Conservation (phyloP, 2,113 vertebrate species). For the Takifugu bimaculatus region DNA sequence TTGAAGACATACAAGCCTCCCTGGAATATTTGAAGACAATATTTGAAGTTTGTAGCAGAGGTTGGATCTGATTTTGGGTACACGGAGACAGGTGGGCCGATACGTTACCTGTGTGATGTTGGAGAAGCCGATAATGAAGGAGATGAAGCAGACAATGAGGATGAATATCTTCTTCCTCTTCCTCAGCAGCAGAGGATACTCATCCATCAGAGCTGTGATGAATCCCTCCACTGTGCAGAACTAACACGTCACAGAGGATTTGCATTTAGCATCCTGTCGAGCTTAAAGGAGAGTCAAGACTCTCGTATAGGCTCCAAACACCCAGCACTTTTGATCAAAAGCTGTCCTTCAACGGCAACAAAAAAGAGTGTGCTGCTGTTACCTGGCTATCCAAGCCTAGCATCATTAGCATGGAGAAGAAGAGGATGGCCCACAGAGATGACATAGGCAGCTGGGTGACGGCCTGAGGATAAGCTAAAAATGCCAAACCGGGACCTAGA, state of each 20-base stretch:
- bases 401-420: conserved; percentile 94
- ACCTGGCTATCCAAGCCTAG: conserved; percentile 89
- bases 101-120: conserved; percentile 83
- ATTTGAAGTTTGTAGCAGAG: too few species aligned
- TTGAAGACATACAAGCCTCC: conserved; percentile 91
- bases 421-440: conserved; percentile 87
- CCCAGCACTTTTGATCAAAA: not conserved
- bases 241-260: conserved; percentile 49
- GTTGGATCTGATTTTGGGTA: not conserved
- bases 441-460: conserved; percentile 88
- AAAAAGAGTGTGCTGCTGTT: not conserved
- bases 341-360: not conserved
- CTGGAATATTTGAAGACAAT: conserved; percentile 62
- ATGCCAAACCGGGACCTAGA: conserved; percentile 86
- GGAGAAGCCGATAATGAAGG: conserved; percentile 86
- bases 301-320: too few species aligned
- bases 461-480: conserved; percentile 87
- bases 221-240: conserved; percentile 93
- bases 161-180: conserved; percentile 88
- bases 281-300: too few species aligned
- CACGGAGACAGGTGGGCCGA: not conserved
- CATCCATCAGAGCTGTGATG: conserved; percentile 87
- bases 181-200: conserved; percentile 81
- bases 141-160: conserved; percentile 81
- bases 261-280: too few species aligned